Base-by-base conservation (phyloP, 2,888 invertebrate genomes). In the Drymonia ruficornis region DNA sequence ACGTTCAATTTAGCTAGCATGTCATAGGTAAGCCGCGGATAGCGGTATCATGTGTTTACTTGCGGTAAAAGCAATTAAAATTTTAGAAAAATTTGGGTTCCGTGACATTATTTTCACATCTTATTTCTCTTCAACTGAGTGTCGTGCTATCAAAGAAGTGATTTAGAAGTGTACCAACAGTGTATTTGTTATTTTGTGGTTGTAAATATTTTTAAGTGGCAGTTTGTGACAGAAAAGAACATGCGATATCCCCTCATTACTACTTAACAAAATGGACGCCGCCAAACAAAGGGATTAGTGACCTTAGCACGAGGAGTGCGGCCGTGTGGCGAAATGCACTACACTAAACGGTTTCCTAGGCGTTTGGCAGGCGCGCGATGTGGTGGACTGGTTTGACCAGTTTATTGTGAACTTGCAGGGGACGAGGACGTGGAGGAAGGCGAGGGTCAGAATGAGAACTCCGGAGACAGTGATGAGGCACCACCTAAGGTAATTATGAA, bases 181-280 rank as follows among this genome's bases (percentile, higher is more conserved):
- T 77, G 80, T 84, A 78, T 81, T 86, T 88, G 86, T 86, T 89
- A 77, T 86, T 82, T 80, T 78, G 79, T 81, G 82, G 79, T 87
- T 87, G 91, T 91, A 90, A 91, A 91, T 89, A 90, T 91, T 91
- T 91, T 90, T 90, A 87, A 87, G 91, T 91, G 90, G 90, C 88
- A 87, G 86, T 87, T 91, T 86, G 87, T 93, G 92, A 92, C 93
- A 92, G 93, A 93, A 93, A 93, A 92, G 92, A 91, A 91, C 94
- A 94, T 94, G 94, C 94, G 94, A 94, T 90, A 94, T 94, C 93
- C 94, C 94, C 95, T 95, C 95, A 93, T 93, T 93, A 93, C 89
- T 90, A 95, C 95, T 94, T 95, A 94, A 95, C 95, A 95, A 95
- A 95, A 95, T 95, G 95, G 95, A 94, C 94, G 95, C 94, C 94